Base-by-base conservation (phyloP, 2,888 invertebrate genomes). In the Pristionchus japonicus region DNA sequence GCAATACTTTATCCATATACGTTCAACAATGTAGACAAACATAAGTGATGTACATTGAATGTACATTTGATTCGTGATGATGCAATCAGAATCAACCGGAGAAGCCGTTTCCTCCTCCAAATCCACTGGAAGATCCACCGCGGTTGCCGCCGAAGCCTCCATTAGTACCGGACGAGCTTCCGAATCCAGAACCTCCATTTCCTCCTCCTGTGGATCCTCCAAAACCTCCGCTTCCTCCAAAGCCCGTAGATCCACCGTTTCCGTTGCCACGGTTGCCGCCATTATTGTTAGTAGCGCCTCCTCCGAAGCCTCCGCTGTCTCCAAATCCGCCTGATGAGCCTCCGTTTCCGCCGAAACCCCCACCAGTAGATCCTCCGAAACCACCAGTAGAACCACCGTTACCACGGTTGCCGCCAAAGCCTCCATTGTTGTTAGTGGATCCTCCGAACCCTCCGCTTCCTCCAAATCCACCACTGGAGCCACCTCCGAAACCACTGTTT, bases 41-140 rank as follows among this genome's bases (percentile, higher is more conserved):
- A 70, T 7, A n/a, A n/a, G n/a, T n/a, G n/a, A n/a, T n/a, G n/a
- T n/a, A n/a, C n/a, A n/a, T n/a, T n/a, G n/a, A n/a, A n/a, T n/a
- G n/a, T n/a, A n/a, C n/a, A 20, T 31, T 34, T 3, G 64, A 64
- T 27, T 34, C 31, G 31, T 70, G 34, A 67, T 67, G 67, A 70
- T 37, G 70, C 70, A 37, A 70, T 70, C 70, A 70, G 70, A 70
- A n/a, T n/a, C n/a, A n/a, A n/a, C n/a, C n/a, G n/a, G n/a, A n/a
- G n/a, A n/a, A 70, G 17, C 70, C 70, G 20, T 64, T 64, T 64
- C 70, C 70, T 3, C 67, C 67, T 9, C 70, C 70, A 34, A 70
- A 70, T 37, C 67, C 27, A 49, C 20, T 49, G 11, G 52, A 20
- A 52, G 52, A 52, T n/a, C 64, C 64, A 27, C 64, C 64, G 15